A percentile compares a stretch with the other conserved stretches of the same genome.
These are phyloP conservation scores for Eclectus roratus DNA, from an alignment of 2,113 vertebrate species.

Conservation along the genomic window DNA sequence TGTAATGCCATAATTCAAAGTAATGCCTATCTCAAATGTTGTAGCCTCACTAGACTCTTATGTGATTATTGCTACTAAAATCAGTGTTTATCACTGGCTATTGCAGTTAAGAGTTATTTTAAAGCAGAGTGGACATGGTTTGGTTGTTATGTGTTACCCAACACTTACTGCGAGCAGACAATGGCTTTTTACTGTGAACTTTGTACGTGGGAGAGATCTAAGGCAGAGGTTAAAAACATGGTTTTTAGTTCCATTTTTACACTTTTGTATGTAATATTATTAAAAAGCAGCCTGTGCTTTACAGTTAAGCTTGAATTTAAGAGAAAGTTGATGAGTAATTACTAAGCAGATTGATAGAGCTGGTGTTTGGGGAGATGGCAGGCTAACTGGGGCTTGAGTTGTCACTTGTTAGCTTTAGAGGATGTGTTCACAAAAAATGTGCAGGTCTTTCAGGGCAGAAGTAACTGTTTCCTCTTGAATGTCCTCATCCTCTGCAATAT, in stretches of 20 bases:
- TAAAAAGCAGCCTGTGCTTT: not conserved
- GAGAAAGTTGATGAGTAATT: not conserved
- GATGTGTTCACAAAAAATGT: not conserved
- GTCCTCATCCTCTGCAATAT: not conserved
- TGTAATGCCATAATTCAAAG: not conserved
- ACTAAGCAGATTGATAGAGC: not conserved
- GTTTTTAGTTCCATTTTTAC: not conserved
- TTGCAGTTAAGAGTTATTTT: not conserved
- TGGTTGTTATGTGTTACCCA: not conserved
- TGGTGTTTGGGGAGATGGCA: not conserved
- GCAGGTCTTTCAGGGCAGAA: not conserved
- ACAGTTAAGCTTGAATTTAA: not conserved
- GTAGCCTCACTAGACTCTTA: not conserved
- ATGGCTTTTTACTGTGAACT: not conserved
- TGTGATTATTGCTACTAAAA: not conserved
- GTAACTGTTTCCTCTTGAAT: not conserved
- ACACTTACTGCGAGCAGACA: not conserved
- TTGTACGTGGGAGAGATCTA: not conserved
- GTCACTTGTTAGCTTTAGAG: not conserved
- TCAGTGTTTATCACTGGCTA: not conserved
- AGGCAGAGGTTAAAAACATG: not conserved
- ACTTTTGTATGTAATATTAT: not conserved
- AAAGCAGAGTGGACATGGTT: accelerated
- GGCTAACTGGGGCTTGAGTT: not conserved
- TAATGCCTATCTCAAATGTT: not conserved